Evolutionary conservation across 2,888 invertebrate species (phyloP).

Genomic region (Mesodorylaimus sp.): DNA sequence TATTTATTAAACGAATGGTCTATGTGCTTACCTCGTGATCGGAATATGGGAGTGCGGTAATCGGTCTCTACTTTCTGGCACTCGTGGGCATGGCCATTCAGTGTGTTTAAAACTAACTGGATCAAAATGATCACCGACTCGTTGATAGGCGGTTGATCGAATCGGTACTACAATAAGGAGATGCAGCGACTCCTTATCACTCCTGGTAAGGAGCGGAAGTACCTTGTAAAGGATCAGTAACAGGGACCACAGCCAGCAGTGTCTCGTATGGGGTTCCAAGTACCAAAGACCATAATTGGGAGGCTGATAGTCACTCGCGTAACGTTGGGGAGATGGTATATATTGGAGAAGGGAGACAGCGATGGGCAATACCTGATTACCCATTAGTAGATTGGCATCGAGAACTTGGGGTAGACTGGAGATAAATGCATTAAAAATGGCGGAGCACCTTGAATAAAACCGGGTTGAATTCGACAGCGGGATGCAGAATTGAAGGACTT

Average conservation of each 20-base stretch:
- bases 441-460: conserved; percentile 49
- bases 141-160: conserved; percentile 33
- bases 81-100: conserved; percentile 74
- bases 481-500: conserved; percentile 13
- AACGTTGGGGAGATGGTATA: conserved; percentile 55
- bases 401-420: conserved; percentile 57
- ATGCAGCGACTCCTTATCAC: neutral
- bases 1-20: too few species aligned
- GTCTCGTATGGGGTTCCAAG: conserved; percentile 62
- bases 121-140: conserved; percentile 57
- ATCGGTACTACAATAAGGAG: conserved; percentile 34
- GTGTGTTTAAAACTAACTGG: conserved; percentile 69
- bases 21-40: conserved; percentile 48
- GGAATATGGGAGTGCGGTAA: conserved; percentile 52
- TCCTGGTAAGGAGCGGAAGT: conserved; percentile 17
- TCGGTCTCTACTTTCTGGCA: conserved; percentile 52
- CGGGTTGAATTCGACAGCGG: conserved; percentile 5
- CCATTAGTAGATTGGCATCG: conserved; percentile 87
- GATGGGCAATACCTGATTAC: conserved; percentile 65
- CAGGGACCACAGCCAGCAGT: conserved; percentile 79
- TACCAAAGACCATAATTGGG: conserved; percentile 66
- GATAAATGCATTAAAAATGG: conserved; percentile 86
- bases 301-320: conserved; percentile 42
- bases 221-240: conserved; percentile 89
- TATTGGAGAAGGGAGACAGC: conserved; percentile 60